Percentiles rank a stretch among this genome's conserved stretches.
These are phyloP conservation scores for Ginglymostoma cirratum DNA, from an alignment of 2,113 vertebrate genomes.

Conservation along the genomic window DNA sequence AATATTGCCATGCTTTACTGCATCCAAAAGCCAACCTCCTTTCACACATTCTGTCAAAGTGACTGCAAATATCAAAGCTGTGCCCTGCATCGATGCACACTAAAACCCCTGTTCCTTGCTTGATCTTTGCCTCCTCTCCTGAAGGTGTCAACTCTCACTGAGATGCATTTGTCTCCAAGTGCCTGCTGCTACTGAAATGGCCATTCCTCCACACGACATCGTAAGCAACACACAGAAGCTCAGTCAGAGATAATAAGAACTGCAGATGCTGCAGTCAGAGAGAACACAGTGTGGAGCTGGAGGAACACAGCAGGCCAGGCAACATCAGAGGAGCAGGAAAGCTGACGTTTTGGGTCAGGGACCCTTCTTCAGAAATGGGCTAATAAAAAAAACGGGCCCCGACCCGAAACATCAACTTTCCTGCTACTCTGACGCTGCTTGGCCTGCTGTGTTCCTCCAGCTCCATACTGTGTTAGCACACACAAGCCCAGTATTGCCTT, in stretches of 20 bases:
- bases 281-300: too few species aligned
- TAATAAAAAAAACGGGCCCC: too few species aligned
- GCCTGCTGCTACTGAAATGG: neutral
- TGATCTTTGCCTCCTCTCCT: neutral
- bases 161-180: neutral
- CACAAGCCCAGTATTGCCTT: neutral
- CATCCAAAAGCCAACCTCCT: neutral
- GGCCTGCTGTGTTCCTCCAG: too few species aligned
- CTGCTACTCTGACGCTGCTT: too few species aligned
- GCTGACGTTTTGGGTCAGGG: too few species aligned
- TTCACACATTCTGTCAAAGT: neutral
- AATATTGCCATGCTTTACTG: neutral
- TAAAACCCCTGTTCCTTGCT: neutral
- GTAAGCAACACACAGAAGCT: neutral
- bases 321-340: too few species aligned
- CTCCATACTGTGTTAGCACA: too few species aligned
- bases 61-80: neutral
- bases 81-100: neutral
- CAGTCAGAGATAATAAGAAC: neutral
- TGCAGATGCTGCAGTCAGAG: too few species aligned
- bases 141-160: neutral
- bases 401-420: too few species aligned
- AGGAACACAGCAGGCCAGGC: too few species aligned
- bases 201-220: neutral
- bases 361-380: too few species aligned